Conservation (phyloP, 92 coral and sea anemone genomes). For the Scolanthus callimorphus region DNA sequence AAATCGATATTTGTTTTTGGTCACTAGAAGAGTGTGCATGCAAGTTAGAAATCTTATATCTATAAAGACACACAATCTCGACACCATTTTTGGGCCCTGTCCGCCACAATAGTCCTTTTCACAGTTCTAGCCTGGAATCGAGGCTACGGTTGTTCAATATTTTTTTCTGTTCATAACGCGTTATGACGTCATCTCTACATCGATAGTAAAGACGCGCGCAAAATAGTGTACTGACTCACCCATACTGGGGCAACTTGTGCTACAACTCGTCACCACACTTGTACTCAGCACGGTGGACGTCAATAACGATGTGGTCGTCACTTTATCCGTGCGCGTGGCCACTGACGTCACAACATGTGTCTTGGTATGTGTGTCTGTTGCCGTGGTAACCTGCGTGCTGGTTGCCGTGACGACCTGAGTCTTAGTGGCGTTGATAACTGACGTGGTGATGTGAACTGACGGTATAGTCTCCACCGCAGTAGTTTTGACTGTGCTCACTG, state of each 20-base stretch:
- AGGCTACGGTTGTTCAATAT: too few species aligned
- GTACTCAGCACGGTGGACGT: constrained; percentile 37
- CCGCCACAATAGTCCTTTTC: too few species aligned
- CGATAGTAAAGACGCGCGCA: too few species aligned
- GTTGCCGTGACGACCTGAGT: constrained; percentile 21
- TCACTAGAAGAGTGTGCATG: too few species aligned
- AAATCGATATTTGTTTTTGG: too few species aligned
- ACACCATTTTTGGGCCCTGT: too few species aligned
- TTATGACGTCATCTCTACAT: too few species aligned
- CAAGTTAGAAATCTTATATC: too few species aligned
- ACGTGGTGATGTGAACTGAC: neutral
- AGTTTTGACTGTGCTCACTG: neutral
- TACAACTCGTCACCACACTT: constrained; percentile 57
- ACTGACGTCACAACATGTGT: constrained; percentile 1
- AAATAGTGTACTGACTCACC: too few species aligned
- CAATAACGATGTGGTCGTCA: constrained; percentile 5
- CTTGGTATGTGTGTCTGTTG: constrained; percentile 16
- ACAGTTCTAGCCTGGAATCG: too few species aligned
- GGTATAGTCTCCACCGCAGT: neutral
- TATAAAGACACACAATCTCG: too few species aligned
- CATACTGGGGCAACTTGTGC: constrained; percentile 38
- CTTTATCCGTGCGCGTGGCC: neutral
- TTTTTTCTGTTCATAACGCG: too few species aligned
- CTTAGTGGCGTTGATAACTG: neutral
- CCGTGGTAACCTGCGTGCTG: constrained; percentile 25